Evolutionary conservation across 2,888 invertebrate species (phyloP), one percentile per base, ranked within the genome.

Genomic region (Corbicula japonica): DNA sequence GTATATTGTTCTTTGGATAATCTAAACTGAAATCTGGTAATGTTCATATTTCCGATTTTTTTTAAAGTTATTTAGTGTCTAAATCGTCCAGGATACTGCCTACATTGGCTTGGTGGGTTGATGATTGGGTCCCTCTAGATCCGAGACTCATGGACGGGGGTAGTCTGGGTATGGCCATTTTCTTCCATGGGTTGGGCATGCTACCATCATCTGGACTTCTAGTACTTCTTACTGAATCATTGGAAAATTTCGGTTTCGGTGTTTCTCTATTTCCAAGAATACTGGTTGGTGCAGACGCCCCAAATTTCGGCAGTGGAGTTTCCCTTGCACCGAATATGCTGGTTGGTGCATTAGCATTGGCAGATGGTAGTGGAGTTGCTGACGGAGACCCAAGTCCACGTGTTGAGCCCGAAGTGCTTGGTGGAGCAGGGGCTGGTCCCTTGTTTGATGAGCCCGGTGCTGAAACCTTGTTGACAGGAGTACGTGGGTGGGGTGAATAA

Each of bases 241-340:
- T 38, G 3, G 38, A 68, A n/a, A 60, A 61, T 30, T 48, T 62
- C 21, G 71, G 61, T n/a, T 46, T 48, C 10, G 71, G 61, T n/a
- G 71, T 71, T 6, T 52, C 38, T 10, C 52, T 23, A 10, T 23
- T 38, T 8, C 71, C 71, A 8, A 50, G 21, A 21, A 68, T 68
- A 26, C 56, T 68, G 5, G 68, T 44, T 1, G 70, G 60, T n/a
- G 70, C 61, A 65, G 21, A 18, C 8, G 30, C 38, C n/a, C 68
- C 56, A 34, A 71, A 71, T 50, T 23, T 50, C 4, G 71, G 71
- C 23, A 30, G n/a, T 21, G 71, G 71, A 5, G 71, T 71, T 30
- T 62, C 71, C n/a, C 71, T 34, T 26, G 71, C 2, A 28, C 69
- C 69, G 52, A 71, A 71, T 38, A 71, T 71, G 41, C 71, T 71